Conservation (phyloP, 2,113 vertebrate genomes). For the Planiliza haematocheilus region DNA sequence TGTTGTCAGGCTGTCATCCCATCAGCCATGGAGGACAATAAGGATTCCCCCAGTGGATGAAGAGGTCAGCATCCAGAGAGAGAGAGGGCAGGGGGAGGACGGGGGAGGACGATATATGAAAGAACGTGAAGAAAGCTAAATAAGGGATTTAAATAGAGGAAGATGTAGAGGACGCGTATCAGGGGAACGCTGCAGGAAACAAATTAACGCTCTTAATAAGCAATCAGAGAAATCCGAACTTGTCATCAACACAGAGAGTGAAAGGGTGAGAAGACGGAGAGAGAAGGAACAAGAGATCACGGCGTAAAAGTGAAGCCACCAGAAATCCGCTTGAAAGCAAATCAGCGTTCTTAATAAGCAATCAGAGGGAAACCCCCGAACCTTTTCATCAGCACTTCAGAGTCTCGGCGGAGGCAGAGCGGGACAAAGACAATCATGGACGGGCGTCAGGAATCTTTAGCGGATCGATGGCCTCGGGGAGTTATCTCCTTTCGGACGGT, state of each 20-base stretch:
- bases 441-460: constrained; percentile 93
- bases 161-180: neutral
- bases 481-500: constrained; percentile 93
- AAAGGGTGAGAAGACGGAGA: constrained; percentile 8
- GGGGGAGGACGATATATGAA: neutral
- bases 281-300: constrained; percentile 57
- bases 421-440: constrained; percentile 91
- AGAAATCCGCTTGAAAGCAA: constrained; percentile 85
- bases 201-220: constrained; percentile 74
- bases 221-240: constrained; percentile 62
- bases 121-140: constrained; percentile 34
- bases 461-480: constrained; percentile 93
- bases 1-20: constrained; percentile 47
- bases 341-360: constrained; percentile 95
- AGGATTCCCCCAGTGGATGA: constrained; percentile 24
- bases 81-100: neutral
- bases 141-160: constrained; percentile 19
- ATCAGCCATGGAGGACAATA: constrained; percentile 44
- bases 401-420: constrained; percentile 86
- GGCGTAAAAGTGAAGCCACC: constrained; percentile 55
- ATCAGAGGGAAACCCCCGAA: constrained; percentile 84
- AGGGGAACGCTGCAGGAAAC: constrained; percentile 27
- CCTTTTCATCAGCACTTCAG: constrained; percentile 93
- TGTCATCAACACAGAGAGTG: constrained; percentile 31
- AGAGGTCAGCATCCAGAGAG: constrained; percentile 36